Evolutionary conservation across 2,888 invertebrate species (phyloP).

Genomic region (Volucella bombylans): DNA sequence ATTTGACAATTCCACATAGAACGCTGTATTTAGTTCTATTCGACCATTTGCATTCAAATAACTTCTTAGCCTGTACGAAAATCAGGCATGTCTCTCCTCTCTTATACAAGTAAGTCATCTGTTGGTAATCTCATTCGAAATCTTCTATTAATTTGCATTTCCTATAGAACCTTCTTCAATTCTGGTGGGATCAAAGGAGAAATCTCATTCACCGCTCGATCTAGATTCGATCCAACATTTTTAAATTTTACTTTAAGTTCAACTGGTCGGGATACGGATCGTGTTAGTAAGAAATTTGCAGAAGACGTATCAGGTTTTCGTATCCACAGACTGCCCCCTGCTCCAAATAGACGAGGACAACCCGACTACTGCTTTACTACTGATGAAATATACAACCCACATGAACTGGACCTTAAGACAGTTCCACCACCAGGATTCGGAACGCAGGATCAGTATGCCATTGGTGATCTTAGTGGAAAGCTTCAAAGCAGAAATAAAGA

Average conservation of each 20-base stretch:
- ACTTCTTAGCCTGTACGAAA: constrained; percentile 92
- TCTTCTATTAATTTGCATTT: neutral
- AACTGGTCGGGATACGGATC: constrained; percentile 86
- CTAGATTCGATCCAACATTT: constrained; percentile 92
- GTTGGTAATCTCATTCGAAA: constrained; percentile 1
- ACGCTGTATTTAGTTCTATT: constrained; percentile 91
- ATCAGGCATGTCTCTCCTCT: constrained; percentile 87
- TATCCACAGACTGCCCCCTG: constrained; percentile 88
- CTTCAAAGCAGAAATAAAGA: constrained; percentile 88
- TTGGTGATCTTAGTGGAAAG: constrained; percentile 95
- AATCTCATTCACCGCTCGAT: constrained; percentile 89
- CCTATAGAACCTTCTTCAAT: constrained; percentile 87
- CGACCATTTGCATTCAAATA: constrained; percentile 89
- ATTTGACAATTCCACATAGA: constrained; percentile 89
- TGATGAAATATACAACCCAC: constrained; percentile 91
- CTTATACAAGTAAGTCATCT: constrained; percentile 86
- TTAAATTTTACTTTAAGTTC: constrained; percentile 88
- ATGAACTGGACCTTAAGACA: constrained; percentile 83
- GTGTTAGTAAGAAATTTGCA: constrained; percentile 88
- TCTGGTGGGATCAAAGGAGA: constrained; percentile 91
- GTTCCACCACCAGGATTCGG: constrained; percentile 89
- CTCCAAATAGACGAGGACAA: constrained; percentile 83
- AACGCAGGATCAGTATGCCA: constrained; percentile 92
- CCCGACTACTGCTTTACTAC: constrained; percentile 87
- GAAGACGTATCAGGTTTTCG: constrained; percentile 88